Evolutionary conservation across 2,113 vertebrate genomes (phyloP).

Genomic region (Salvelinus sp.): DNA sequence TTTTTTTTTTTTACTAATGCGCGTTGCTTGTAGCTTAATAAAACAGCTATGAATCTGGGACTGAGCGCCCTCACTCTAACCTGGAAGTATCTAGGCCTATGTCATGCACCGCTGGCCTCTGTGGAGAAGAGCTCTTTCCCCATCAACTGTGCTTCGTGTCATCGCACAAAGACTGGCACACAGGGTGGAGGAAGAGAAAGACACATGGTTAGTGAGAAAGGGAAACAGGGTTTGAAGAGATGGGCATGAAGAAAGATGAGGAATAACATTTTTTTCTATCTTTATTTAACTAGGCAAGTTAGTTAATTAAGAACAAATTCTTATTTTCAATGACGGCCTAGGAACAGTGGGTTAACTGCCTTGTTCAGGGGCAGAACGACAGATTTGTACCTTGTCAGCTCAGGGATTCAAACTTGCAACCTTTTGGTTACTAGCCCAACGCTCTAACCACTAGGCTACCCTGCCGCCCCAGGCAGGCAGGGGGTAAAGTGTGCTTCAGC

Average conservation of each 20-base stretch:
- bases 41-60: background rate
- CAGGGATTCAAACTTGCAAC: background rate
- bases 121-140: no score
- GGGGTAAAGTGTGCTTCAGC: constrained; percentile 83
- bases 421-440: background rate
- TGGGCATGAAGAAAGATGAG: background rate
- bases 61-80: background rate
- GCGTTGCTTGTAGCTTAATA: constrained; percentile 33
- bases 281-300: no score
- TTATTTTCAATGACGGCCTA: no score
- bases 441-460: background rate
- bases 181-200: background rate
- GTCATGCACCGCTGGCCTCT: no score
- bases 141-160: no score
- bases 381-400: no score
- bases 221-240: background rate
- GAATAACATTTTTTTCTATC: background rate
- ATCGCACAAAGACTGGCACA: background rate
- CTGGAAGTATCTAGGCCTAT: background rate
- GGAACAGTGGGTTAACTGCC: no score
- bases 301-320: no score
- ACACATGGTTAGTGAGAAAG: background rate
- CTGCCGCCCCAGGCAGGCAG: constrained; percentile 51
- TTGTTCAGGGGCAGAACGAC: no score
- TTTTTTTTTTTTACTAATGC: constrained; percentile 60